Conservation (phyloP, 1,140 invertebrate genomes). For the Megathymus violae region DNA sequence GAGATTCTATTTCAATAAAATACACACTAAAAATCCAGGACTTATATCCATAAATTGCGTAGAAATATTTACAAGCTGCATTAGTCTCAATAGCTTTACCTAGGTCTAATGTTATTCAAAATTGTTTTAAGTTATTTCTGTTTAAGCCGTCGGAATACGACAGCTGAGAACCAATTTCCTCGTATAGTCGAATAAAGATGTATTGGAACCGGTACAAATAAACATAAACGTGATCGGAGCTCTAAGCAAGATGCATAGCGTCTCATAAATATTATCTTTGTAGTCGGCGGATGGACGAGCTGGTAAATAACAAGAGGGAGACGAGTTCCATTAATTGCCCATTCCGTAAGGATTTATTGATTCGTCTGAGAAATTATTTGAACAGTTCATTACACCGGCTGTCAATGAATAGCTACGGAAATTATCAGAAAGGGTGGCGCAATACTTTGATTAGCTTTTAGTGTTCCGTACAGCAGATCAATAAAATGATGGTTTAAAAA, state of each 20-base stretch:
- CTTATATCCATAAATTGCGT: too few relatives aligned
- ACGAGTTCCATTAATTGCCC: slow-evolving; percentile 1
- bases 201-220: background rate
- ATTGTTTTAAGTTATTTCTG: too few relatives aligned
- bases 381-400: background rate
- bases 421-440: background rate
- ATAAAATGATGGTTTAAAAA: too few relatives aligned
- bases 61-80: too few relatives aligned
- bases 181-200: background rate
- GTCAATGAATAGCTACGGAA: background rate
- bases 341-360: slow-evolving; percentile 1
- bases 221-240: background rate
- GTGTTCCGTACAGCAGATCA: too few relatives aligned
- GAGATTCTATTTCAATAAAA: too few relatives aligned
- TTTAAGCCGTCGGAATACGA: too few relatives aligned
- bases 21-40: too few relatives aligned
- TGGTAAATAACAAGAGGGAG: background rate
- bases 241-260: background rate
- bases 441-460: background rate
- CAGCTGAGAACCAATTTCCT: background rate
- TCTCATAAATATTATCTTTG: background rate
- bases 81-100: too few relatives aligned
- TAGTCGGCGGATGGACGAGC: background rate
- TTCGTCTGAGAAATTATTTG: slow-evolving; percentile 5
- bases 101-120: too few relatives aligned